Percentiles rank a stretch among this genome's conserved stretches.
phyloP scores from a whole-genome alignment of 1,140 invertebrate genomes.

The Drosophila parvula region DNA sequence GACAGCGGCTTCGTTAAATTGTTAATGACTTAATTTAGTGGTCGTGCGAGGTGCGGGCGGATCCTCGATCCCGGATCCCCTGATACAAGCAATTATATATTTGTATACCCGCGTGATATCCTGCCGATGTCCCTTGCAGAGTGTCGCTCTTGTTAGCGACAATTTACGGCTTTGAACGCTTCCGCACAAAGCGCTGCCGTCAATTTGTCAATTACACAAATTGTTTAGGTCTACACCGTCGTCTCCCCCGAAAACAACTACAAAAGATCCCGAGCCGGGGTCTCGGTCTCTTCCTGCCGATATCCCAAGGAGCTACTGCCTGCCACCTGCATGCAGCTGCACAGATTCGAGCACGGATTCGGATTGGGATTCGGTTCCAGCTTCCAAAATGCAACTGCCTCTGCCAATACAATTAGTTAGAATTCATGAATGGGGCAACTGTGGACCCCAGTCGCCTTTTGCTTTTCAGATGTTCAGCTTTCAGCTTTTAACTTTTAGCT shows the following conservation, averaged over 20 bases:
- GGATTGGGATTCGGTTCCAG: constrained; percentile 27
- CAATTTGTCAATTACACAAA: constrained; percentile 84
- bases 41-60: constrained; percentile 64
- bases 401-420: constrained; percentile 80
- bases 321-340: constrained; percentile 81
- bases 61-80: constrained; percentile 3
- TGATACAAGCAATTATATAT: constrained; percentile 62
- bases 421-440: constrained; percentile 75
- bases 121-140: constrained; percentile 43
- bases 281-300: constrained; percentile 54
- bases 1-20: constrained; percentile 70
- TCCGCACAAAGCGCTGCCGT: constrained; percentile 80
- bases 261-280: constrained; percentile 48
- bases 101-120: constrained; percentile 56
- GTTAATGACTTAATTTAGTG: constrained; percentile 83
- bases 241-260: constrained; percentile 30
- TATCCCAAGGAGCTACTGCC: constrained; percentile 41
- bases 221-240: constrained; percentile 64
- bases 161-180: constrained; percentile 82
- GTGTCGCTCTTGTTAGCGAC: constrained; percentile 76
- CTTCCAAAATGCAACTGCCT: constrained; percentile 74
- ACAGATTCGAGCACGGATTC: constrained; percentile 57
- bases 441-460: constrained; percentile 42
- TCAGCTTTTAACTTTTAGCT: constrained; percentile 56
- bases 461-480: constrained; percentile 46